phyloP scores from a whole-genome alignment of 2,797 vertebrate species.

The Falco concolor region DNA sequence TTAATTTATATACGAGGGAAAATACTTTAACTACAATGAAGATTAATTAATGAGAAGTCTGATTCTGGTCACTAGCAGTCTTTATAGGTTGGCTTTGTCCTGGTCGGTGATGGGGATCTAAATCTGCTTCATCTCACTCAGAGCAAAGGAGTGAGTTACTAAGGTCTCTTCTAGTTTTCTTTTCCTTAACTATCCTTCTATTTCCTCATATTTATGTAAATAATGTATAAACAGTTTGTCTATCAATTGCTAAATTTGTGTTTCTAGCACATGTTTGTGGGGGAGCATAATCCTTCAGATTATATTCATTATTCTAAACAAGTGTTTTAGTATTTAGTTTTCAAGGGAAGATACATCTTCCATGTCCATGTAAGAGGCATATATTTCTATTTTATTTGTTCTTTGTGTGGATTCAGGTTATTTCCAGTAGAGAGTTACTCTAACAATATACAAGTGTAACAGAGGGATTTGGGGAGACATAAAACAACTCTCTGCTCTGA shows the following conservation, averaged over 20 bases:
- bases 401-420: not conserved
- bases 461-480: not conserved
- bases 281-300: not conserved
- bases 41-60: not conserved
- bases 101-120: not conserved
- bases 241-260: not conserved
- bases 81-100: not conserved
- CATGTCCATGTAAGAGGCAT: not conserved
- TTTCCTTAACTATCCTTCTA: not conserved
- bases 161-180: not conserved
- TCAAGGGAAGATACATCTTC: not conserved
- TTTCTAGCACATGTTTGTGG: fast-evolving
- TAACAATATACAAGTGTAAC: not conserved
- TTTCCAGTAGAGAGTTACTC: not conserved
- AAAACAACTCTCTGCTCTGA: not conserved
- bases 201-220: not conserved
- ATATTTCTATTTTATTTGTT: not conserved
- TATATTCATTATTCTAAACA: not conserved
- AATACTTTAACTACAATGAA: not conserved
- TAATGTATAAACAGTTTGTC: not conserved
- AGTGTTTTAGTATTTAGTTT: not conserved
- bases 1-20: not conserved
- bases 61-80: not conserved
- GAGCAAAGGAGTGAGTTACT: not conserved
- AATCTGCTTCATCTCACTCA: not conserved